Evolutionary conservation across 2,113 vertebrate genomes (phyloP), one percentile per base, ranked within the genome.

Genomic region (Eubucco bourcierii): DNA sequence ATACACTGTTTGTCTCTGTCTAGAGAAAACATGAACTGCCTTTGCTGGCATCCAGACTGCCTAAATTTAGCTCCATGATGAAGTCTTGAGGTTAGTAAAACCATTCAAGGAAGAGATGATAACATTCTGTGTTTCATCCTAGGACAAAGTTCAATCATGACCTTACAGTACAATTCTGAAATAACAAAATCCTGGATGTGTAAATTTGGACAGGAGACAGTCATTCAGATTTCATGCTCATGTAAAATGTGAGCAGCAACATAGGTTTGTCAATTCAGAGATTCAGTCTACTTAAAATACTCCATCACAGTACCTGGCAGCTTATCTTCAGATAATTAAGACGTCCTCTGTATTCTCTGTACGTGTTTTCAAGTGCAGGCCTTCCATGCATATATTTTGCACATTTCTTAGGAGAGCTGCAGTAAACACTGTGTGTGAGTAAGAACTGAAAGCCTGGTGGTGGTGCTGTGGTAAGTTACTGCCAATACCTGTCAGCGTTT

Each of bases 1-100:
- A 95, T 91, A 85, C 9, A 71, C 50, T 28, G 63, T 83, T 90
- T 91, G 72, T 88, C 95, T 93, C 93, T 81, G 83, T 59, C 68
- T 74, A 68, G 46, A 90, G 74, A 91, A 94, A 90, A 85, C 1
- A 0, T 44, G 47, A 90, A 88, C 70, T 4, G 5, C 65, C 68
- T 87, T 73, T 83, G 47, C 55, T 87, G 85, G 41, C 39, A 88
- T 79, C 61, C 74, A 82, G 71, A 74, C 60, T 61, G 80, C 8
- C 93, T 89, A 94, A 94, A 94, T 85, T 85, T 87, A 94, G 59
- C 33, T 70, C 19, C 25, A n/a, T 24, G 19, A 50, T 64, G 6
- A 95, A 85, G 65, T 76, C 41, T 73, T 55, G 72, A 90, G 85
- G 93, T 83, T 28, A 94, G 52, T 37, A 21, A 81, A 93, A 83